A percentile compares a stretch with the other conserved stretches of the same genome.
These are phyloP conservation scores for Chymomyza caudatula DNA, from an alignment of 2,888 invertebrate genomes.

Conservation along the genomic window DNA sequence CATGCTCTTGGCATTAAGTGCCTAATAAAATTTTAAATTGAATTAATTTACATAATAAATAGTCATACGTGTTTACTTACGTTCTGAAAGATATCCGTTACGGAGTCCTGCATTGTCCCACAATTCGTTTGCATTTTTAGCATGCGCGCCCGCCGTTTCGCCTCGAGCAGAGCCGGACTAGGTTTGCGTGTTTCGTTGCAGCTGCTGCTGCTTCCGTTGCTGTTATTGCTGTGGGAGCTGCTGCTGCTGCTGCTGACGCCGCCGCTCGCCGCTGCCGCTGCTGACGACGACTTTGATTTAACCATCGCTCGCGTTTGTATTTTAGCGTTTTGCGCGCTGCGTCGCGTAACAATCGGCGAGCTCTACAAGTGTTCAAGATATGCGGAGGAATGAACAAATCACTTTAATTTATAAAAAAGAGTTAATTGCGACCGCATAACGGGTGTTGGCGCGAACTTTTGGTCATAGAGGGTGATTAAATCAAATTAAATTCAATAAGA, in stretches of 20 bases:
- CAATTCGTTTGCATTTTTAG: constrained; percentile 79
- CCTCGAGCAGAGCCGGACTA: constrained; percentile 82
- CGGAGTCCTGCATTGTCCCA: constrained; percentile 67
- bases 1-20: constrained; percentile 82
- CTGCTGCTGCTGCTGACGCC: constrained; percentile 29
- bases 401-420: neutral
- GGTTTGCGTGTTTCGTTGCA: constrained; percentile 73
- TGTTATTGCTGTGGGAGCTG: neutral
- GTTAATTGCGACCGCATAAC: neutral
- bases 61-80: constrained; percentile 77
- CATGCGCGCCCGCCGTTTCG: constrained; percentile 83
- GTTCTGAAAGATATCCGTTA: constrained; percentile 84
- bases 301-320: constrained; percentile 83
- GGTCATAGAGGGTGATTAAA: neutral
- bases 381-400: neutral
- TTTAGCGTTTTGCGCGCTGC: constrained; percentile 82
- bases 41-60: neutral
- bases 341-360: constrained; percentile 80
- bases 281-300: constrained; percentile 57
- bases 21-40: constrained; percentile 76
- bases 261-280: constrained; percentile 6
- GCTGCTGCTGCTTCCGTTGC: constrained; percentile 23
- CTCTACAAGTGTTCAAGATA: constrained; percentile 49
- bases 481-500: neutral
- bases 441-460: neutral